Base-by-base conservation (phyloP, 2,888 invertebrate genomes). In the Apodemia duryi region DNA sequence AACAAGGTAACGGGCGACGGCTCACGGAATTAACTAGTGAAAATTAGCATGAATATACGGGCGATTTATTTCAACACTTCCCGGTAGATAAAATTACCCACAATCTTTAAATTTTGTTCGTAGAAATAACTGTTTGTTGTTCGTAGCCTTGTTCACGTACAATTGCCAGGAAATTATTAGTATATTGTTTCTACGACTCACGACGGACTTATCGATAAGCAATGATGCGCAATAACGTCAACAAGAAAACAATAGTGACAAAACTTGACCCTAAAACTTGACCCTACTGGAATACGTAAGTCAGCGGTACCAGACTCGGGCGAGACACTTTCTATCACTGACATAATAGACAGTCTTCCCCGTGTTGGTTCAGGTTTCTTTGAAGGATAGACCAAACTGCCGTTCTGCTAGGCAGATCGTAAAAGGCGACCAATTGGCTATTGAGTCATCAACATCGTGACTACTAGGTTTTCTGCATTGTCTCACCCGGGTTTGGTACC, bases 61-160 rank as follows among this genome's bases (percentile, higher is more conserved):
- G 32, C 29, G 57, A 57, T 57, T 57, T 32, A 29, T 13, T 57
- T 28, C 54, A 54, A 54, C 54, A 54, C 29, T 54, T 57, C 57
- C 32, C 57, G 32, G 57, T 57, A 57, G 57, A 57, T 10, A 57
- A 57, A 49, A 57, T 57, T 57, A 57, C 57, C 11, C 32, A 57
- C 57, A 57, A 57, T 32, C 57, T 57, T 57, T 57, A 57, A 32
- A 57, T 32, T 57, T 57, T 57, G 32, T 57, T 57, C 57, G 29
- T 32, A 32, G 57, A 57, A 57, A 57, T 32, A 29, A 11, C 11
- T 29, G 32, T 57, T 57, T 29, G 29, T 29, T 32, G 32, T 57
- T 32, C 11, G 32, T 32, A 57, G 13, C 6, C 11, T 32, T 5
- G 11, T 29, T 57, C 11, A 32, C 32, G 43, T 43, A 43, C 5